A percentile compares a stretch with the other conserved stretches of the same genome.
Evolutionary conservation across 2,113 vertebrate species (phyloP).

Genomic region (Leucopternis melanops): DNA sequence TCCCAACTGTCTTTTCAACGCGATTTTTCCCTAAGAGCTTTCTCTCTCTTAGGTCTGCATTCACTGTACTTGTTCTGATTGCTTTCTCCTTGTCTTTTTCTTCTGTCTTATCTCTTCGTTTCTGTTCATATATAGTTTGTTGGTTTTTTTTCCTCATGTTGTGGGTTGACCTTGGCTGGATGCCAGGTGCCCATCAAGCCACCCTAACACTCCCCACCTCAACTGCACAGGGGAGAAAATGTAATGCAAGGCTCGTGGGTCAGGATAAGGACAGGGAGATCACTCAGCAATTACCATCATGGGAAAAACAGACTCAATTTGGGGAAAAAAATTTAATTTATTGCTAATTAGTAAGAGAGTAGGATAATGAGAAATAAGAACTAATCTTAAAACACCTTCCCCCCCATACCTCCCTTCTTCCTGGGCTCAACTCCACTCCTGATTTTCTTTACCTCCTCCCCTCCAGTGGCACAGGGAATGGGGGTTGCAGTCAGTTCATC

Average conservation of each 20-base stretch:
- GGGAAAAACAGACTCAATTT: neutral
- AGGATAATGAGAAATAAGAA: neutral
- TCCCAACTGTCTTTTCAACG: neutral
- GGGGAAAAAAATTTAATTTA: neutral
- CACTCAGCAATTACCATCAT: neutral
- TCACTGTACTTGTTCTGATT: neutral
- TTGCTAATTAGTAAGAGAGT: neutral
- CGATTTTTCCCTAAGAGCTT: neutral
- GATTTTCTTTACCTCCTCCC: neutral
- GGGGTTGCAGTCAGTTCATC: neutral
- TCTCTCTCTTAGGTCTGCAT: neutral
- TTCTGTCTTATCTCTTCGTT: neutral
- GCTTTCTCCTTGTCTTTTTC: neutral
- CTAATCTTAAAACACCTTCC: neutral
- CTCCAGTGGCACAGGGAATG: fast-evolving
- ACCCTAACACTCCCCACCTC: neutral
- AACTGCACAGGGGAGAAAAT: neutral
- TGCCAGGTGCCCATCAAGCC: neutral
- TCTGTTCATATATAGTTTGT: neutral
- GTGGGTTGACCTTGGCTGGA: neutral
- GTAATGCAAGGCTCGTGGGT: fast-evolving
- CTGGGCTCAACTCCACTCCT: neutral
- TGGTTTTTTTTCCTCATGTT: neutral
- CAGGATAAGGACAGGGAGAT: neutral
- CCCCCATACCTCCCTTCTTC: neutral